A percentile compares a stretch with the other conserved stretches of the same genome.
Conservation (phyloP, 1,140 invertebrate genomes). For the Protaetia brevitarsis region DNA sequence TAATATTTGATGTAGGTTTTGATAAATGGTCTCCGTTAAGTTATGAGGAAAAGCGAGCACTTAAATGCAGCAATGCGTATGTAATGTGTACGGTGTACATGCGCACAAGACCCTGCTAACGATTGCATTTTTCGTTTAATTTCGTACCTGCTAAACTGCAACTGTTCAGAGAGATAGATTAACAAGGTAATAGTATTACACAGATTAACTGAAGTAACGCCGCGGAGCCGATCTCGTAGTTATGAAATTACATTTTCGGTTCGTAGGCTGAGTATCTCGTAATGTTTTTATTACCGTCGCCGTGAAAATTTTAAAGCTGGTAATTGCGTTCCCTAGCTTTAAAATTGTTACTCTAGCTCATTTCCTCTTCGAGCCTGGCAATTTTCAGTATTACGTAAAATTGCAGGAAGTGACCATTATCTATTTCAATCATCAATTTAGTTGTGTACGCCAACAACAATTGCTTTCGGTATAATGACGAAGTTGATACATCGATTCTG, state of each 20-base stretch:
- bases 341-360: background rate
- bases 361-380: background rate
- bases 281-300: too few relatives aligned
- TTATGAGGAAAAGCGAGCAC: constrained; percentile 4
- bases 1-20: background rate
- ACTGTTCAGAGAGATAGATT: too few relatives aligned
- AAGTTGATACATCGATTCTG: too few relatives aligned
- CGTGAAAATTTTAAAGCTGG: background rate
- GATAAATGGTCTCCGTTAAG: background rate
- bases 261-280: too few relatives aligned
- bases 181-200: too few relatives aligned
- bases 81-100: too few relatives aligned
- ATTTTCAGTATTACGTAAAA: constrained; percentile 15
- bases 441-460: background rate
- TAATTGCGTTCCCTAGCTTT: background rate
- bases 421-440: constrained; percentile 12
- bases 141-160: too few relatives aligned
- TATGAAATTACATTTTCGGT: too few relatives aligned
- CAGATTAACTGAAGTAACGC: too few relatives aligned
- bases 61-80: background rate
- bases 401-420: constrained; percentile 3
- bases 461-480: background rate
- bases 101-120: too few relatives aligned
- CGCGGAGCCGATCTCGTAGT: too few relatives aligned
- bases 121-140: background rate